A percentile compares a stretch with the other conserved stretches of the same genome.
Evolutionary conservation across 2,113 vertebrate genomes (phyloP).

Genomic region (Apistogramma diplotaenia): DNA sequence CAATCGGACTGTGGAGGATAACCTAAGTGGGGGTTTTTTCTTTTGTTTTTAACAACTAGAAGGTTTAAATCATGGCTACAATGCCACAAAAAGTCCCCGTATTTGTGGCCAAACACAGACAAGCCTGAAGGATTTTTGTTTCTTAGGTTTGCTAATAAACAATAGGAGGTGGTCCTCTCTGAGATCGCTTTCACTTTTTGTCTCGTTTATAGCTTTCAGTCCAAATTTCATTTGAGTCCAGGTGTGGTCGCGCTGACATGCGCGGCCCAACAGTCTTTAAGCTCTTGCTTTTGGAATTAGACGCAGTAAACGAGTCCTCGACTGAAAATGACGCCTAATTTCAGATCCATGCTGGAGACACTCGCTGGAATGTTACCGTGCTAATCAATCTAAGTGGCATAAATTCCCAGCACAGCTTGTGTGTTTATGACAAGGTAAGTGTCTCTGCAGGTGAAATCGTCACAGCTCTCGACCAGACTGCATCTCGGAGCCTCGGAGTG

Average conservation of each 20-base stretch:
- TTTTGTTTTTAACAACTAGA: neutral
- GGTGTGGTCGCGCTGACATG: neutral
- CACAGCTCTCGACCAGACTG: neutral
- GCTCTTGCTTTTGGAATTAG: neutral
- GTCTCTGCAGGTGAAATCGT: neutral
- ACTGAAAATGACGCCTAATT: neutral
- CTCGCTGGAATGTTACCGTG: slow-evolving; percentile 9
- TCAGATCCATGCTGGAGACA: neutral
- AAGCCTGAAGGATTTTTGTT: neutral
- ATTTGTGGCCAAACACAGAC: neutral
- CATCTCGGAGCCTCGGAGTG: neutral
- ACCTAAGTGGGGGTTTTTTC: neutral
- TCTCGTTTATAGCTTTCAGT: neutral
- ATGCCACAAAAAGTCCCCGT: neutral
- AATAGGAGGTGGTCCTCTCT: neutral
- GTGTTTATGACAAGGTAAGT: neutral
- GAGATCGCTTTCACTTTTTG: neutral
- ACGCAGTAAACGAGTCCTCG: neutral
- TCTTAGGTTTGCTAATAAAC: neutral
- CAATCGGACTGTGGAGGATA: neutral
- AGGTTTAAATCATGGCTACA: slow-evolving; percentile 6
- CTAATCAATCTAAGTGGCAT: slow-evolving; percentile 9
- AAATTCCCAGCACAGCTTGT: neutral
- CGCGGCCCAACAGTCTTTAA: neutral
- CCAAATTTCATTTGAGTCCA: neutral